Evolutionary conservation across 2,797 vertebrate genomes (phyloP).

Genomic region (Thripadectes ignobilis): DNA sequence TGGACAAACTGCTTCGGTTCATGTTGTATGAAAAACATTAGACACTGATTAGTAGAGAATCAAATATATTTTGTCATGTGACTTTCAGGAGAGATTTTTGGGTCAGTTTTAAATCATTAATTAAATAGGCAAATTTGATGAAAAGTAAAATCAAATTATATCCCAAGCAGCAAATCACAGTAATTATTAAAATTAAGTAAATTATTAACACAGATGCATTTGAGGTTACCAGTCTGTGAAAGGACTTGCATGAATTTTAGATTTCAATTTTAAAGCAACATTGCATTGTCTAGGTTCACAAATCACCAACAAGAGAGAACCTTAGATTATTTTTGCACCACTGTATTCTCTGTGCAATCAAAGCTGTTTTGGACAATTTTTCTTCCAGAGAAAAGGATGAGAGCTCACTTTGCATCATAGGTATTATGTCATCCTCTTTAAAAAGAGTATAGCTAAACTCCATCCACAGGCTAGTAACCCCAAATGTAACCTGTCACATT

Average conservation of each 20-base stretch:
- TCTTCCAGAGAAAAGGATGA: background rate
- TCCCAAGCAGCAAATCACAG: background rate
- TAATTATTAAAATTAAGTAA: background rate
- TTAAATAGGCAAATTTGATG: background rate
- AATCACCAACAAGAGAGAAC: background rate
- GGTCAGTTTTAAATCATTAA: background rate
- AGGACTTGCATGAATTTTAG: background rate
- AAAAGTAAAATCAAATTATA: background rate
- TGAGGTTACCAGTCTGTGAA: background rate
- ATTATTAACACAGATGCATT: conserved; percentile 6
- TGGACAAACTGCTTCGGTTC: conserved; percentile 5
- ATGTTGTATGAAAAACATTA: conserved; percentile 14
- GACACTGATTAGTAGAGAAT: background rate
- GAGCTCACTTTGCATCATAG: background rate
- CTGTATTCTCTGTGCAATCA: background rate
- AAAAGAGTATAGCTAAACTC: background rate
- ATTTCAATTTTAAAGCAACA: background rate
- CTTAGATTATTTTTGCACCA: background rate
- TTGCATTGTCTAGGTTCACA: background rate
- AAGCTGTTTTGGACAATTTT: background rate
- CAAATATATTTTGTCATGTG: background rate
- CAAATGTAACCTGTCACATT: background rate
- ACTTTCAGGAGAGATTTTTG: background rate
- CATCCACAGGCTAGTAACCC: background rate
- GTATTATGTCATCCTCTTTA: background rate